These are phyloP conservation scores for Melanostigma gelatinosum DNA, from an alignment of 2,113 vertebrate genomes.

Conservation along the genomic window DNA sequence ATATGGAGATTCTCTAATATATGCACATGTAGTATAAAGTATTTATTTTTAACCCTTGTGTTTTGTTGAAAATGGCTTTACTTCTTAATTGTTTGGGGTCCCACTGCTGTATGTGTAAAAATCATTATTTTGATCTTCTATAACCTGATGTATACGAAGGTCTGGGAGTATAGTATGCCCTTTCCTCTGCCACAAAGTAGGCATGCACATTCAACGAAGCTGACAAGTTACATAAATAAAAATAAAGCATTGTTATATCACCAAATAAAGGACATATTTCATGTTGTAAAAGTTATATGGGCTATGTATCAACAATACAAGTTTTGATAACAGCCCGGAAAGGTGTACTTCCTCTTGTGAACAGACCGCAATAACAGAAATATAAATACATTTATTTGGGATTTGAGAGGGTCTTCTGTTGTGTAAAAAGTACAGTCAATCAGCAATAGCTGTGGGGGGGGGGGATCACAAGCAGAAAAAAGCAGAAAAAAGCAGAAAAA, in stretches of 20 bases:
- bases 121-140: neutral
- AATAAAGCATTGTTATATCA: neutral
- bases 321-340: neutral
- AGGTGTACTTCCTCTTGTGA: neutral
- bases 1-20: constrained; percentile 19
- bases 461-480: constrained; percentile 4
- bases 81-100: neutral
- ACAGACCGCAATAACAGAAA: neutral
- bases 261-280: neutral
- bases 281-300: neutral
- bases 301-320: neutral
- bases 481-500: constrained; percentile 22
- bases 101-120: neutral
- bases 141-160: neutral
- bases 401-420: neutral
- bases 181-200: neutral
- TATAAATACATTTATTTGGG: neutral
- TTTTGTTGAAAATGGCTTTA: constrained; percentile 4
- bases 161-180: neutral
- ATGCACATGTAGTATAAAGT: constrained; percentile 5
- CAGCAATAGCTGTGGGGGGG: neutral
- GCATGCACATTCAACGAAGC: neutral
- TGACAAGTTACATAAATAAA: constrained; percentile 3
- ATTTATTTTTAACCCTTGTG: constrained; percentile 9
- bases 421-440: neutral